Base-by-base conservation (phyloP, 2,888 invertebrate species). In the Girardia tigrina region DNA sequence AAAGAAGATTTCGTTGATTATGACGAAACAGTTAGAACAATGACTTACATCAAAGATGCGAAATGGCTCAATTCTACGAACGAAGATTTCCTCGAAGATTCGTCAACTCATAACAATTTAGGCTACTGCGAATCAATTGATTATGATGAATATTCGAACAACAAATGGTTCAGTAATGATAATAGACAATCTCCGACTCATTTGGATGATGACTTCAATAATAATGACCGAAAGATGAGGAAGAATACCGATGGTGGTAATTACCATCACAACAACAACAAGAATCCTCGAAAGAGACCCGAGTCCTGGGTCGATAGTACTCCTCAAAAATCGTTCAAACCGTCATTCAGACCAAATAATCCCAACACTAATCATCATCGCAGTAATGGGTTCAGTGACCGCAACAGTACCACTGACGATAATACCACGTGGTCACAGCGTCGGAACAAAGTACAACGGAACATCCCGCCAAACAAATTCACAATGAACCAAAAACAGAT, bases 51-150 rank as follows among this genome's bases (percentile, higher is more conserved):
- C n/a, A 4, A 56, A n/a, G 56, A 56, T n/a, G 56, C 56, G 6
- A 56, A 56, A 56, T 56, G 56, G 56, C n/a, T 56, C 4, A 56
- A 56, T n/a, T 56, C 56, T 4, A 56, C 4, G 2, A 56, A 56
- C 23, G 56, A 56, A n/a, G 56, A 56, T 56, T 8, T 56, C n/a
- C 56, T 56, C n/a, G 56, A n/a, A n/a, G n/a, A 56, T 56, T 56
- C n/a, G n/a, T n/a, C 56, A 2, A 4, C 56, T 56, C 8, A 16
- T n/a, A n/a, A n/a, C n/a, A n/a, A n/a, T n/a, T n/a, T n/a, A n/a
- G 4, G 2, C n/a, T n/a, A 56, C 2, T 4, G 56, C 23, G 2
- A 56, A 4, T 20, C n/a, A 20, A n/a, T 56, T 2, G 56, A 56
- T n/a, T n/a, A 6, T 56, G 4, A 6, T n/a, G n/a, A n/a, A 6